Conservation (phyloP, 2,797 vertebrate species). For the Nyctalus aviator region DNA sequence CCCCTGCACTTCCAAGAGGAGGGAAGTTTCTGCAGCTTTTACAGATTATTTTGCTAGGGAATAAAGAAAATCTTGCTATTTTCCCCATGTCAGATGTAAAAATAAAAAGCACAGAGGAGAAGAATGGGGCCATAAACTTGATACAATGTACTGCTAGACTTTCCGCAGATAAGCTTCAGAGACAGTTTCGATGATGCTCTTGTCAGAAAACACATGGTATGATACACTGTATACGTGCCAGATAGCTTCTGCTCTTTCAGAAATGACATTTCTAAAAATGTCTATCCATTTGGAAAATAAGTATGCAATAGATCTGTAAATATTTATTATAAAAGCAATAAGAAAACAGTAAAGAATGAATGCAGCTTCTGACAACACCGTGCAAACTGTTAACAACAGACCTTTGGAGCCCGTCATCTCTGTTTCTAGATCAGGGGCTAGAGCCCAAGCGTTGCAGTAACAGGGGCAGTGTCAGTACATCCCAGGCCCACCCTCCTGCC, state of each 20-base stretch:
- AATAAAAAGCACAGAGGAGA: conserved; percentile 74
- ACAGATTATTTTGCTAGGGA: conserved; percentile 52
- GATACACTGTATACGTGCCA: conserved; percentile 79
- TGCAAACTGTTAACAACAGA: conserved; percentile 81
- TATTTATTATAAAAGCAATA: conserved; percentile 86
- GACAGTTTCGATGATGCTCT: conserved; percentile 83
- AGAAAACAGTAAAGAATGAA: conserved; percentile 83
- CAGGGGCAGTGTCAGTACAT: background rate
- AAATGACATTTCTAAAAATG: conserved; percentile 85
- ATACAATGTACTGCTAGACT: conserved; percentile 73
- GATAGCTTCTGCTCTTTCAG: conserved; percentile 84
- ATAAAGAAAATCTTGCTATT: conserved; percentile 76
- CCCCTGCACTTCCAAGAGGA: background rate
- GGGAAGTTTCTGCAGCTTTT: conserved; percentile 39
- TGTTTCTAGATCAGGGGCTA: conserved; percentile 73
- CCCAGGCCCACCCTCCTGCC: background rate
- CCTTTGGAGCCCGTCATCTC: conserved; percentile 64
- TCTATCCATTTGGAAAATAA: conserved; percentile 84
- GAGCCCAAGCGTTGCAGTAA: conserved; percentile 24
- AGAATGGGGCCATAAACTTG: conserved; percentile 80
- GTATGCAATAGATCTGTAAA: conserved; percentile 85
- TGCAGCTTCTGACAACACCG: conserved; percentile 77
- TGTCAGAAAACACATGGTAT: conserved; percentile 85
- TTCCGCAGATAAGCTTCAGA: conserved; percentile 80
- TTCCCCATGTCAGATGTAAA: conserved; percentile 79